These are phyloP conservation scores for Drosophila ananassae DNA, from an alignment of 1,140 invertebrate genomes.

Conservation along the genomic window DNA sequence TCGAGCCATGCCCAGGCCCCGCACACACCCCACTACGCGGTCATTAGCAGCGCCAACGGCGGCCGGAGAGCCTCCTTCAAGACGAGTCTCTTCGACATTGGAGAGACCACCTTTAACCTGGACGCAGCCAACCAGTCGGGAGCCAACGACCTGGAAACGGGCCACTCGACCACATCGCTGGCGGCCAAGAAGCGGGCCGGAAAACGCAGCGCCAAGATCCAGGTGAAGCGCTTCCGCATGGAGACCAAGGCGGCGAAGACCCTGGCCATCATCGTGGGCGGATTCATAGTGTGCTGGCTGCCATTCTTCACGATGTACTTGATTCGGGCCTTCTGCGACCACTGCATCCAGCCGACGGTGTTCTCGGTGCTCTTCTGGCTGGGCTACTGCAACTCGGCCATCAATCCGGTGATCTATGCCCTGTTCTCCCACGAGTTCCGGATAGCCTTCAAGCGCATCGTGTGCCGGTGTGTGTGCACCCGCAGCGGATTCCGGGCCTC, in stretches of 20 bases:
- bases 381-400: constrained; percentile 96
- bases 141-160: constrained; percentile 47
- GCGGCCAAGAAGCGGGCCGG: constrained; percentile 83
- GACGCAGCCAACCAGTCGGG: constrained; percentile 28
- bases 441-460: constrained; percentile 92
- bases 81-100: constrained; percentile 77
- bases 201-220: constrained; percentile 84
- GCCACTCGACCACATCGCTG: constrained; percentile 41
- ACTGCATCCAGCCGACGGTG: constrained; percentile 89
- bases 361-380: constrained; percentile 95
- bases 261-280: constrained; percentile 95
- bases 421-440: constrained; percentile 94
- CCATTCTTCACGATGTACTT: constrained; percentile 96
- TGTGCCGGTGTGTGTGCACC: constrained; percentile 86
- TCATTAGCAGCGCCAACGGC: constrained; percentile 65
- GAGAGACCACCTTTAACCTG: constrained; percentile 76
- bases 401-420: constrained; percentile 94
- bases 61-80: constrained; percentile 66
- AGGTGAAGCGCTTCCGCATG: constrained; percentile 88
- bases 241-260: constrained; percentile 96
- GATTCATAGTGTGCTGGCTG: constrained; percentile 95
- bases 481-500: constrained; percentile 81
- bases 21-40: constrained; percentile 84
- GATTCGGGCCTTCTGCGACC: constrained; percentile 88
- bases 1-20: constrained; percentile 85